phyloP scores from a whole-genome alignment of 92 coral and sea anemone species.

The Paragorgia papillata region DNA sequence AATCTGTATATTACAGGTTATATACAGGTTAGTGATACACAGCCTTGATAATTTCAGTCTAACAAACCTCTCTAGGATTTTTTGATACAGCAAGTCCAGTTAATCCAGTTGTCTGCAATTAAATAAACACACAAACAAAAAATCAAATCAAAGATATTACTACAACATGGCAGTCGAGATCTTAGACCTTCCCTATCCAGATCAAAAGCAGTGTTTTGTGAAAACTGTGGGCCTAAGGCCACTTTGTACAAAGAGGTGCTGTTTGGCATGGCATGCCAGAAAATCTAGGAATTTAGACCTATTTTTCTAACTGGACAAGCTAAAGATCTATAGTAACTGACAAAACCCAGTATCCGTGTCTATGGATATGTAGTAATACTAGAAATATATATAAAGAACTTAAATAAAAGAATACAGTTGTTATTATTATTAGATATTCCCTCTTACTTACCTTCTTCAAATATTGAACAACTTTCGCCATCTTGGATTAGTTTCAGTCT shows the following conservation, averaged over 20 bases:
- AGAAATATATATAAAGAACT: neutral
- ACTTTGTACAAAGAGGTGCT: too few species aligned
- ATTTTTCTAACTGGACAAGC: too few species aligned
- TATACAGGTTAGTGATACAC: too few species aligned
- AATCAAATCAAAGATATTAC: neutral
- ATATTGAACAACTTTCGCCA: conserved; percentile 82
- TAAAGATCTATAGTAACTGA: neutral
- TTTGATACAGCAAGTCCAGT: conserved; percentile 94
- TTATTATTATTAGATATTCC: neutral
- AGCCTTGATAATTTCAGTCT: too few species aligned
- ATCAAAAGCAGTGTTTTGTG: too few species aligned
- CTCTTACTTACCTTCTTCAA: conserved; percentile 72
- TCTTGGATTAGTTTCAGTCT: conserved; percentile 58
- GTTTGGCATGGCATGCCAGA: too few species aligned
- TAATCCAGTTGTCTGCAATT: conserved; percentile 81
- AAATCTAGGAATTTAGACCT: too few species aligned
- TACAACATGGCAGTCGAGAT: neutral
- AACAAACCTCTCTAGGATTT: conserved; percentile 88
- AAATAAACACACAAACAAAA: neutral
- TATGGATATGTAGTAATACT: too few species aligned
- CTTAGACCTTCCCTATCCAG: neutral
- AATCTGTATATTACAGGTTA: too few species aligned
- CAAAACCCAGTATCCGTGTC: too few species aligned
- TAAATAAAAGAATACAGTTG: neutral
- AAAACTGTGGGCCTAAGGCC: too few species aligned